Evolutionary conservation across 2,888 invertebrate species (phyloP).

Genomic region (Argyra leucocephala): DNA sequence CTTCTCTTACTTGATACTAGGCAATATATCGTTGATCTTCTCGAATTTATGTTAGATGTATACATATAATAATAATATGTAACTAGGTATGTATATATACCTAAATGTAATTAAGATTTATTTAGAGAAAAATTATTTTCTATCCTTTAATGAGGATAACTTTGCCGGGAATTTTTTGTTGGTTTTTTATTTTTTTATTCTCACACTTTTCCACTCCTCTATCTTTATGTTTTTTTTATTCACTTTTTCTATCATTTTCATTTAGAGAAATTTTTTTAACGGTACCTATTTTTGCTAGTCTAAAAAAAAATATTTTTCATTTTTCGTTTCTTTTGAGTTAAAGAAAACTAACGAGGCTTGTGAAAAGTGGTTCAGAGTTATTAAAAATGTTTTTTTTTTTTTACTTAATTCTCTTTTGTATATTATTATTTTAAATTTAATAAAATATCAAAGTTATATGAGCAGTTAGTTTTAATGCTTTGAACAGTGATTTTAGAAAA

Average conservation of each 20-base stretch:
- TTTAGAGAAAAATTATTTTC: conserved; percentile 15
- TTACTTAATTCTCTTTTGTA: too few relatives aligned
- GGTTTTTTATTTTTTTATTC: background rate
- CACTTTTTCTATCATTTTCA: background rate
- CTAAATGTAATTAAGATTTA: conserved; percentile 22
- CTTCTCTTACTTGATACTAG: too few relatives aligned
- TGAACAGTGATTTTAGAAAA: too few relatives aligned
- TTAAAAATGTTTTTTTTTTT: background rate
- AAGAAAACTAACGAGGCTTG: background rate
- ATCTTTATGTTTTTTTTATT: background rate
- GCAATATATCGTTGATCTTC: too few relatives aligned
- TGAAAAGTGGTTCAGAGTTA: background rate
- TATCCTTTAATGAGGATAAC: conserved; percentile 4
- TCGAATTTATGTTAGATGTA: too few relatives aligned
- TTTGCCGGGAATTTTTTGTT: background rate
- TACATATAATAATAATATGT: background rate
- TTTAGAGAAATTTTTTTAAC: too few relatives aligned
- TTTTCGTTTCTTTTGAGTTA: background rate
- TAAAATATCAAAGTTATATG: too few relatives aligned
- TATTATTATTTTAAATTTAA: too few relatives aligned
- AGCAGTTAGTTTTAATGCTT: too few relatives aligned
- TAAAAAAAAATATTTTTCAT: too few relatives aligned
- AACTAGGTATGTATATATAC: conserved; percentile 10
- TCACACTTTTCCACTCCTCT: background rate
- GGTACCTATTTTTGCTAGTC: too few relatives aligned